A percentile compares a stretch with the other conserved stretches of the same genome.
Conservation (phyloP, 2,888 invertebrate species). For the Drosophila pegasa region DNA sequence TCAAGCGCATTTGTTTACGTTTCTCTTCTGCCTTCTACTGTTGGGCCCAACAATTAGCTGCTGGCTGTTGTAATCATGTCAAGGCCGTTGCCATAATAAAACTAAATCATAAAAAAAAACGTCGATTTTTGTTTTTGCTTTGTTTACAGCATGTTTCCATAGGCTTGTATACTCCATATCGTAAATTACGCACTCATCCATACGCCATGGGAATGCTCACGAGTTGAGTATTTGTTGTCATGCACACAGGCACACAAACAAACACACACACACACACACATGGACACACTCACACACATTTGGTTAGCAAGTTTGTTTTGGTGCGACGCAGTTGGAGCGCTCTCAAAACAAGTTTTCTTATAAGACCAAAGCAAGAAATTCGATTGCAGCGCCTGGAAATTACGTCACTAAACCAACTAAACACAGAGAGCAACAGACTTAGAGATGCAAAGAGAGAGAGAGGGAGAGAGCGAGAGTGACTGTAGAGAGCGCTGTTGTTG, state of each 20-base stretch:
- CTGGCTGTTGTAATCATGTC: constrained; percentile 71
- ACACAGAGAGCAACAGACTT: constrained; percentile 2
- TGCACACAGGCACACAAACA: background rate
- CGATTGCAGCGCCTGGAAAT: constrained; percentile 59
- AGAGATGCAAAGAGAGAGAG: constrained; percentile 6
- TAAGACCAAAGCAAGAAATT: constrained; percentile 67
- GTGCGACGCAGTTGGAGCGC: constrained; percentile 68
- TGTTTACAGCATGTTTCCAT: constrained; percentile 54
- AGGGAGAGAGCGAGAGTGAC: constrained; percentile 10
- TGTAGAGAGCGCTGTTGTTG: constrained; percentile 11
- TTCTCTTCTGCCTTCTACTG: constrained; percentile 32
- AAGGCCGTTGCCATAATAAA: constrained; percentile 61
- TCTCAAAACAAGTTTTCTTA: constrained; percentile 74
- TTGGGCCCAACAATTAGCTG: constrained; percentile 36
- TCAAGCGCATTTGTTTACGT: constrained; percentile 47
- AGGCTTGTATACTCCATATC: constrained; percentile 16
- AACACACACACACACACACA: background rate
- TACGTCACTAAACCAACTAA: constrained; percentile 67
- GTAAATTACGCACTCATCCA: constrained; percentile 50
- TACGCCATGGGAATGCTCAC: background rate
- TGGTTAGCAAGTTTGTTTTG: constrained; percentile 63
- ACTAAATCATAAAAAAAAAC: background rate
- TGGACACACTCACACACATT: background rate
- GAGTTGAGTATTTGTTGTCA: constrained; percentile 6
- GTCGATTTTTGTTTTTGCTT: constrained; percentile 30